phyloP scores from a whole-genome alignment of 2,797 vertebrate species.

The Hippopotamyrus pictus region DNA sequence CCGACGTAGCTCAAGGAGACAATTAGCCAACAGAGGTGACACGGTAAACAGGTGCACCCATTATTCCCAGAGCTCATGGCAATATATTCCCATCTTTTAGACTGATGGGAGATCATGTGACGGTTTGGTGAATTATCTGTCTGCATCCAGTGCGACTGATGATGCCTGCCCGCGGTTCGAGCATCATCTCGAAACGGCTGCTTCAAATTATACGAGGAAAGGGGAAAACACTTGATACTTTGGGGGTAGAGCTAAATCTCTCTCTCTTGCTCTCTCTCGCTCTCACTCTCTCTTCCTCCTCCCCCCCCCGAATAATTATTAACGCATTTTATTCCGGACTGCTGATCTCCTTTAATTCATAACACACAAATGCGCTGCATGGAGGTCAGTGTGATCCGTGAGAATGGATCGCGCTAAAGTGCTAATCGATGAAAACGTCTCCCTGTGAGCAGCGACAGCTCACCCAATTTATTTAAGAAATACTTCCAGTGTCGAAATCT shows the following conservation, averaged over 20 bases:
- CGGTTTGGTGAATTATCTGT: slow-evolving; percentile 85
- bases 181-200: slow-evolving; percentile 74
- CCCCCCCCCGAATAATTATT: slow-evolving; percentile 48
- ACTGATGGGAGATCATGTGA: slow-evolving; percentile 86
- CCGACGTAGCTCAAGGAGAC: slow-evolving; percentile 94
- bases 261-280: slow-evolving; percentile 4
- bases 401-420: slow-evolving; percentile 66
- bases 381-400: slow-evolving; percentile 62
- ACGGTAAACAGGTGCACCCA: slow-evolving; percentile 98
- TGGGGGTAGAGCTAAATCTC: slow-evolving; percentile 27
- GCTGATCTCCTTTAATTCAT: slow-evolving; percentile 51
- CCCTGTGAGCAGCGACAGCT: slow-evolving; percentile 53
- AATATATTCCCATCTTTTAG: slow-evolving; percentile 91
- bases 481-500: slow-evolving; percentile 36
- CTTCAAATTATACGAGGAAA: slow-evolving; percentile 70
- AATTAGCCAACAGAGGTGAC: slow-evolving; percentile 99
- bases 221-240: slow-evolving; percentile 63
- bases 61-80: slow-evolving; percentile 94
- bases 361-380: slow-evolving; percentile 41
- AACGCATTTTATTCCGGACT: slow-evolving; percentile 53
- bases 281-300: slow-evolving; percentile 22
- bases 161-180: slow-evolving; percentile 72
- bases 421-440: slow-evolving; percentile 68
- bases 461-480: slow-evolving; percentile 52
- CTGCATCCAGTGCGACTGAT: slow-evolving; percentile 79